A percentile compares a stretch with the other conserved stretches of the same genome.
phyloP scores from a whole-genome alignment of 2,888 invertebrate genomes.

The Dysmachus trigonus region DNA sequence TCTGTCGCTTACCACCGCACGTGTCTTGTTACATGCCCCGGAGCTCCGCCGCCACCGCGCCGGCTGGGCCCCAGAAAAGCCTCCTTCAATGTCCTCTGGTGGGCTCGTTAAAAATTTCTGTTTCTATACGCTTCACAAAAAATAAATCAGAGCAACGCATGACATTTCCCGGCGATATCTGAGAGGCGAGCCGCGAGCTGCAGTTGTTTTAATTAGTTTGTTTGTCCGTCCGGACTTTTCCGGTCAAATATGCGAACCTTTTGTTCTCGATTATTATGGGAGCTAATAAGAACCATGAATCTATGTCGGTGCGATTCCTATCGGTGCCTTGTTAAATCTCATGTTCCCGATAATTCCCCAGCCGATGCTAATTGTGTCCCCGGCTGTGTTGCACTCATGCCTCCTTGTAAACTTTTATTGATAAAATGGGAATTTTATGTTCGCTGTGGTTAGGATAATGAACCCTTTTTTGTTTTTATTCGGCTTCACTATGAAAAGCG shows the following conservation, averaged over 20 bases:
- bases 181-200: background rate
- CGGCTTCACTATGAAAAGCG: background rate
- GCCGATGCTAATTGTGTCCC: constrained; percentile 17
- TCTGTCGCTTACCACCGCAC: constrained; percentile 28
- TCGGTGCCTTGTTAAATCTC: constrained; percentile 16
- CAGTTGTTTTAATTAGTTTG: constrained; percentile 39
- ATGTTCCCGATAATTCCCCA: constrained; percentile 11
- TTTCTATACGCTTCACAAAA: background rate
- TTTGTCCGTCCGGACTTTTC: constrained; percentile 12
- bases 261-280: constrained; percentile 32
- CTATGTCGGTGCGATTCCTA: constrained; percentile 10
- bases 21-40: constrained; percentile 25
- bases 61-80: background rate
- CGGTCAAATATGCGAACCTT: constrained; percentile 32
- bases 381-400: background rate
- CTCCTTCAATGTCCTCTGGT: too few species aligned
- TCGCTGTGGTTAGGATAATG: background rate
- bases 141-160: constrained; percentile 38
- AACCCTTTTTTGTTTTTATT: background rate
- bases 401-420: constrained; percentile 6
- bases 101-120: constrained; percentile 27
- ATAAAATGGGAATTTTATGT: constrained; percentile 25
- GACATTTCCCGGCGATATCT: constrained; percentile 26
- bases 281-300: constrained; percentile 25
- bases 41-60: background rate